Conservation (phyloP, 2,888 invertebrate species). For the Chironomus riparius region DNA sequence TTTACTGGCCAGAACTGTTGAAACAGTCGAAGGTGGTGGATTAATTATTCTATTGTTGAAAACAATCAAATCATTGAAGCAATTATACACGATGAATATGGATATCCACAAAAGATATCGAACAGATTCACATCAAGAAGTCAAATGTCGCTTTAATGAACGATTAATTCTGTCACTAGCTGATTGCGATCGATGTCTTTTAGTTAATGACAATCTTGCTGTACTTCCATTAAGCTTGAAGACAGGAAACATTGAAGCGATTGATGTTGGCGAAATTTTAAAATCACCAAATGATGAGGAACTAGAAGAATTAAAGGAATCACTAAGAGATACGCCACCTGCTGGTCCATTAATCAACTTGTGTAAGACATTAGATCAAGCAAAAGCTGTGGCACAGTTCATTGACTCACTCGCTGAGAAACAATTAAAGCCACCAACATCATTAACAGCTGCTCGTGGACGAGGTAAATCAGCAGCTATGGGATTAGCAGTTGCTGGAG, state of each 20-base stretch:
- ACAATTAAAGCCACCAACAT: conserved; percentile 73
- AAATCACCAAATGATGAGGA: conserved; percentile 45
- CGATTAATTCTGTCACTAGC: conserved; percentile 84
- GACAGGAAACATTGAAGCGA: conserved; percentile 68
- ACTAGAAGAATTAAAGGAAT: conserved; percentile 67
- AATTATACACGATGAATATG: conserved; percentile 95
- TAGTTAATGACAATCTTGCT: conserved; percentile 89
- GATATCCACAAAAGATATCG: conserved; percentile 90
- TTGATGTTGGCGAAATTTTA: conserved; percentile 43
- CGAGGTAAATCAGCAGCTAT: conserved; percentile 97
- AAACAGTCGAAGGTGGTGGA: conserved; percentile 97
- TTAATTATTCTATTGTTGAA: conserved; percentile 80
- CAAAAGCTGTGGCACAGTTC: conserved; percentile 82
- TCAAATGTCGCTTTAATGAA: conserved; percentile 93
- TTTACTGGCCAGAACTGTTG: conserved; percentile 88
- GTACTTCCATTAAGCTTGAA: conserved; percentile 88
- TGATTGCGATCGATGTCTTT: conserved; percentile 77
- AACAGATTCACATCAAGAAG: conserved; percentile 87
- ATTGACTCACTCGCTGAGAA: conserved; percentile 94
- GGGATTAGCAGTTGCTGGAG: conserved; percentile 82
- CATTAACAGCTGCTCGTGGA: conserved; percentile 91
- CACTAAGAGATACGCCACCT: conserved; percentile 82
- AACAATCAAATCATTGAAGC: conserved; percentile 77
- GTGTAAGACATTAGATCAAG: conserved; percentile 91
- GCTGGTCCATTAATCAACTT: conserved; percentile 79